Base-by-base conservation (phyloP, 2,113 vertebrate genomes). In the Otus sunia region DNA sequence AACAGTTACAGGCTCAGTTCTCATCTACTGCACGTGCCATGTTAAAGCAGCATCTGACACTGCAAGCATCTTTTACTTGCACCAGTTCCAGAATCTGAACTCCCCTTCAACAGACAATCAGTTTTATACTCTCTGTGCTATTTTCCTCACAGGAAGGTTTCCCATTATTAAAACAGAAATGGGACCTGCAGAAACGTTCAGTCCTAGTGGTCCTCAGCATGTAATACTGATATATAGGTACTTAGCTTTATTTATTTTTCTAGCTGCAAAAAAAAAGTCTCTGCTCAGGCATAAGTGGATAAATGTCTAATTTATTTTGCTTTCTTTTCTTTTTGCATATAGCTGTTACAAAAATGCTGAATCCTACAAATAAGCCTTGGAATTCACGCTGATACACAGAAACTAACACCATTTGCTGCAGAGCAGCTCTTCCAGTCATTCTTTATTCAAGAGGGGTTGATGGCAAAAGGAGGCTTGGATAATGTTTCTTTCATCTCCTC, bases 311-410 rank as follows among this genome's bases (percentile, higher is more conserved):
- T 23, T 76, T 78, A 47, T 80, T 90, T 71, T 82, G 47, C 37
- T 41, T 73, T 64, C 60, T 94, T 71, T 86, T 59, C 39, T 76
- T 58, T 92, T 86, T 84, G 52, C 45, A 15, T 23, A 34, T 69
- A 68, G 68, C 76, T 77, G 39, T 75, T 84, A 75, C 25, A 90
- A 91, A 94, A 95, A 78, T 60, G 73, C 80, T 84, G 89, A 95
- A 75, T 53, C 86, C 58, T 58, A 78, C 74, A 75, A 91, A 87
- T 49, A 64, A 81, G 43, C 43, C 52, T 81, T 49, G 36, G 58
- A 90, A 94, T 69, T 95, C 80, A 81, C 0, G 1, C 52, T 68
- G 76, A 94, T 89, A 73, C 60, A 84, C 72, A 91, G 89, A 81
- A 96, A 68, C 55, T 50, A 85, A 90, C 67, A 86, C 49, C 66